Percentiles rank a stretch among this genome's conserved stretches.
Conservation (phyloP, 1,140 invertebrate genomes). For the Nylanderia fulva region DNA sequence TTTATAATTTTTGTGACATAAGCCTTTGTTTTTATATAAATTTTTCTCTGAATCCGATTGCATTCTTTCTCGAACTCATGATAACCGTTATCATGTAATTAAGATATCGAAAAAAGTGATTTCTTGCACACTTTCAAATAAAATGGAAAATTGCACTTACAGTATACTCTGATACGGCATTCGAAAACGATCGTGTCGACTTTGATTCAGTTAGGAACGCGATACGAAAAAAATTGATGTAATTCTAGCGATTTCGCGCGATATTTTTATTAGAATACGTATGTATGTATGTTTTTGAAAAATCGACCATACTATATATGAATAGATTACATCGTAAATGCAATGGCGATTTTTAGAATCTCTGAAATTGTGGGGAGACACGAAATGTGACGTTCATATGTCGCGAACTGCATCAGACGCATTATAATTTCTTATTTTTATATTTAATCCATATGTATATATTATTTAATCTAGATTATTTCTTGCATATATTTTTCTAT, state of each 20-base stretch:
- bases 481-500: not conserved
- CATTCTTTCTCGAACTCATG: not conserved
- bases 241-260: not conserved
- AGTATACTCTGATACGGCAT: not conserved
- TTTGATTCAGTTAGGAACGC: slow-evolving; percentile 28
- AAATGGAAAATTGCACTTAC: slow-evolving; percentile 35
- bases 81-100: slow-evolving; percentile 21
- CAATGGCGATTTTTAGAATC: not conserved
- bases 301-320: not conserved
- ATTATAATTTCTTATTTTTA: too few species aligned
- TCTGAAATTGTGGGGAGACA: not conserved
- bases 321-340: not conserved
- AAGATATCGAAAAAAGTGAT: not conserved
- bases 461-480: not conserved
- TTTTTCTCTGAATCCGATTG: not conserved
- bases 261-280: not conserved
- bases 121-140: slow-evolving; percentile 20
- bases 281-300: not conserved
- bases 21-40: not conserved
- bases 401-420: not conserved
- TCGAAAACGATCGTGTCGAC: slow-evolving; percentile 28
- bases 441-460: not conserved
- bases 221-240: not conserved
- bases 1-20: not conserved
- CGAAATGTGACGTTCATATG: not conserved